Base-by-base conservation (phyloP, 2,113 vertebrate genomes). In the Theristicus caerulescens region DNA sequence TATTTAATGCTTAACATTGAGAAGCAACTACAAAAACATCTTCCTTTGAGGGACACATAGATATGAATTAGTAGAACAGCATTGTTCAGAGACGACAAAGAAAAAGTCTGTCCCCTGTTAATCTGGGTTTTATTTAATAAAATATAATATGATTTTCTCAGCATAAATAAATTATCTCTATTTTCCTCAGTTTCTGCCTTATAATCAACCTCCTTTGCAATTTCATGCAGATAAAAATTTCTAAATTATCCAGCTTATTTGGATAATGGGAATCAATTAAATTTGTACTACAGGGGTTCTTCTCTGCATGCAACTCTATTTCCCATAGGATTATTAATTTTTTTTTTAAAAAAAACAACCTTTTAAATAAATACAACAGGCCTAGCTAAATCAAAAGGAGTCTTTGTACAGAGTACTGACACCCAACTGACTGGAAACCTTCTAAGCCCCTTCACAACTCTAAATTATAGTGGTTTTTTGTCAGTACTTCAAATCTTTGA, bases 201-300 rank as follows among this genome's bases (percentile, higher is more conserved):
- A 73, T 90, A 93, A 96, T 93, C 64, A 61, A 78, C 9, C 36
- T n/a, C 17, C 58, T 90, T 54, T 93, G 11, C 19, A 90, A 86
- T 91, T 79, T 95, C 5, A 54, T 88, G 20, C 19, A 64, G 69
- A 52, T 38, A 84, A 9, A 92, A 82, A 96, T 95, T 95, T 96
- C 58, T 77, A 91, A 96, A 91, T 84, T 46, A 95, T 86, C 25
- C 52, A 71, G 36, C 29, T 89, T 96, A 88, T 87, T 94, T 85
- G 17, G 84, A 54, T 96, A 88, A 96, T 72, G 36, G 7, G 7
- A 95, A 22, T 29, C 44, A 93, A 96, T 93, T 81, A 94, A 69
- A 87, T 96, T 82, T 97, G 26, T 89, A 86, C 83, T 93, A 80
- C 24, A 77, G 26, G 86, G 61, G 42, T 74, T 91, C 49, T 94